Conservation (phyloP, 2,113 vertebrate species). For the Hypomesus transpacificus region DNA sequence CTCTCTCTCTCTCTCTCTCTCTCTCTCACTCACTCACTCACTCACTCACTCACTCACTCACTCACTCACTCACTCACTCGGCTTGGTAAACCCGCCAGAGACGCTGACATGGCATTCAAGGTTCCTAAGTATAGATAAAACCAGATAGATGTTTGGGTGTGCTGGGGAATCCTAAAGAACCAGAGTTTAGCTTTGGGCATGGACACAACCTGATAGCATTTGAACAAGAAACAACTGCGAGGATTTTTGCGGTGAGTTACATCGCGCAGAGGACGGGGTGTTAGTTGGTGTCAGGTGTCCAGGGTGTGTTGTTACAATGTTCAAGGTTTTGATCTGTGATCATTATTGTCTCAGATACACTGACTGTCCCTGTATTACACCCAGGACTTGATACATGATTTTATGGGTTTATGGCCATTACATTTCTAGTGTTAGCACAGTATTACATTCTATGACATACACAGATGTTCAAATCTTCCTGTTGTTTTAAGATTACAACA, state of each 20-base stretch:
- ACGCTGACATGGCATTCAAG: slow-evolving; percentile 56
- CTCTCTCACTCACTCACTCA: too few species aligned
- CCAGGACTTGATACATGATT: too few species aligned
- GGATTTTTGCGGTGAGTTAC: slow-evolving; percentile 30
- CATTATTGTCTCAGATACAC: too few species aligned
- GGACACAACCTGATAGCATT: background rate
- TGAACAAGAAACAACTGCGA: slow-evolving; percentile 19
- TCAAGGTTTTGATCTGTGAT: too few species aligned
- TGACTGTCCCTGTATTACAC: too few species aligned
- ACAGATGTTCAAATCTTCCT: background rate
- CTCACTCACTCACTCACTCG: background rate
- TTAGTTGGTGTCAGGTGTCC: too few species aligned
- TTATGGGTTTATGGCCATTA: too few species aligned
- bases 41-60: too few species aligned
- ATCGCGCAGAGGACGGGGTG: background rate
- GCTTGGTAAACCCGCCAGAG: slow-evolving; percentile 36
- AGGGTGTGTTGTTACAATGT: too few species aligned
- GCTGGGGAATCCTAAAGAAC: slow-evolving; percentile 23
- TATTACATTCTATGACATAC: too few species aligned
- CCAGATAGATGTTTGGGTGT: slow-evolving; percentile 11
- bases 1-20: too few species aligned
- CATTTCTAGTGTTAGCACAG: background rate
- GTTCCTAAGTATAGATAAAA: slow-evolving; percentile 42
- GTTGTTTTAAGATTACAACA: background rate
- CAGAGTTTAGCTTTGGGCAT: background rate